Evolutionary conservation across 2,888 invertebrate genomes (phyloP).

Genomic region (Phlogophora meticulosa): DNA sequence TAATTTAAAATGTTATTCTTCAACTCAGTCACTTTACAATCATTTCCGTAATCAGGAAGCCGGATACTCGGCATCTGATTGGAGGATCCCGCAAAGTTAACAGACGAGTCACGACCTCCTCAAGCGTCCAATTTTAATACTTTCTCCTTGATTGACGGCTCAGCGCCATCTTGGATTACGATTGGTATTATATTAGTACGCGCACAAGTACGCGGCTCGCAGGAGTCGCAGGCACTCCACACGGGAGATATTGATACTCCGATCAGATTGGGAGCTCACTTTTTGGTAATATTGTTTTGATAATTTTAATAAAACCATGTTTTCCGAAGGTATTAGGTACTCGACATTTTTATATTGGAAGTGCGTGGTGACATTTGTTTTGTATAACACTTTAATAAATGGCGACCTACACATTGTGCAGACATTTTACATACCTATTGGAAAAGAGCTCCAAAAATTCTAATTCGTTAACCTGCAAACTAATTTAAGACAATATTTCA

Average conservation of each 20-base stretch:
- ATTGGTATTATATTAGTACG: constrained; percentile 32
- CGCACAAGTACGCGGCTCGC: constrained; percentile 4
- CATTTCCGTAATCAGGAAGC: constrained; percentile 31
- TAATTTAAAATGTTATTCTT: constrained; percentile 28
- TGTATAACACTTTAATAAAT: background rate
- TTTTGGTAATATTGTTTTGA: constrained; percentile 29
- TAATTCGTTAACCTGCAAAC: too few relatives aligned
- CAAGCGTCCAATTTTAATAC: constrained; percentile 64
- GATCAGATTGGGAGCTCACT: constrained; percentile 31
- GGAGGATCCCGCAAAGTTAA: constrained; percentile 43
- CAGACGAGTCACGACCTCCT: constrained; percentile 53
- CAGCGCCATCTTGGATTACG: constrained; percentile 50
- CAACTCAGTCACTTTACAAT: constrained; percentile 12
- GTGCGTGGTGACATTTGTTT: background rate
- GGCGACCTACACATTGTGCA: background rate
- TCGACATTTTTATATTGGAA: constrained; percentile 3
- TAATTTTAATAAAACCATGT: constrained; percentile 38
- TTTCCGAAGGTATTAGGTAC: constrained; percentile 14
- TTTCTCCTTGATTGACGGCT: constrained; percentile 64
- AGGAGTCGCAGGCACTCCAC: constrained; percentile 15
- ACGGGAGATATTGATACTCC: constrained; percentile 53
- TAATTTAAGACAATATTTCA: too few relatives aligned
- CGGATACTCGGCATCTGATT: constrained; percentile 42
- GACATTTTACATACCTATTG: background rate
- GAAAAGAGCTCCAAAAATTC: background rate